Base-by-base conservation (phyloP, 2,797 vertebrate species). In the Dipus sagitta region DNA sequence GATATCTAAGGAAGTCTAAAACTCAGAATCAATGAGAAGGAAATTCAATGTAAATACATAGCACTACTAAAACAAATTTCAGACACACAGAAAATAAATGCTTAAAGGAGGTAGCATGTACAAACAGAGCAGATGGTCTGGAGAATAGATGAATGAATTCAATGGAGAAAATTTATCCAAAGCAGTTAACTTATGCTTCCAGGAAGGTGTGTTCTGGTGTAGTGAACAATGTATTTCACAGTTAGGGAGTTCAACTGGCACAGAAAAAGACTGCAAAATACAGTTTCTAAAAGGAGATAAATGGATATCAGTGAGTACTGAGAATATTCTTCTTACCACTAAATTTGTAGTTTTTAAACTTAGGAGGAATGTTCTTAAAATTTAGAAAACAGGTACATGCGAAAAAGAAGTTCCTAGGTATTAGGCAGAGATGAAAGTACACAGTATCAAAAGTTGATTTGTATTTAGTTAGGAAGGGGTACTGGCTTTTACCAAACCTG, bases 1-100 rank as follows among this genome's bases (percentile, higher is more conserved):
- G 71, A 78, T 64, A 77, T 28, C n/a, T 30, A 86, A 90, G 64
- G 79, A 92, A 84, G 42, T 84, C 92, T 92, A 93, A 94, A 96
- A 96, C 67, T 81, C 70, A 94, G 80, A 90, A 54, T 79, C 60
- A 93, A 67, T 84, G 15, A 86, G 80, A 95, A 97, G 81, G n/a
- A 21, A 91, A 77, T 91, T 92, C 60, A 95, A 90, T 85, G 78
- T 72, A 94, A 95, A 96, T 82, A 95, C 34, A 83, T 62, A 93
- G 47, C 32, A 58, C 78, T 67, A 96, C 62, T 93, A 88, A 96
- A 95, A 95, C 93, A 95, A 95, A 78, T 86, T 74, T 64, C 87
- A 76, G 54, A 85, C 26, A 88, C 23, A 92, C 1, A 47, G 20
- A 87, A 93, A 94, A 88, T 92, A 96, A 92, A 92, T 0, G 1